Base-by-base conservation (phyloP, 2,888 invertebrate genomes). In the Cerastis leucographa region DNA sequence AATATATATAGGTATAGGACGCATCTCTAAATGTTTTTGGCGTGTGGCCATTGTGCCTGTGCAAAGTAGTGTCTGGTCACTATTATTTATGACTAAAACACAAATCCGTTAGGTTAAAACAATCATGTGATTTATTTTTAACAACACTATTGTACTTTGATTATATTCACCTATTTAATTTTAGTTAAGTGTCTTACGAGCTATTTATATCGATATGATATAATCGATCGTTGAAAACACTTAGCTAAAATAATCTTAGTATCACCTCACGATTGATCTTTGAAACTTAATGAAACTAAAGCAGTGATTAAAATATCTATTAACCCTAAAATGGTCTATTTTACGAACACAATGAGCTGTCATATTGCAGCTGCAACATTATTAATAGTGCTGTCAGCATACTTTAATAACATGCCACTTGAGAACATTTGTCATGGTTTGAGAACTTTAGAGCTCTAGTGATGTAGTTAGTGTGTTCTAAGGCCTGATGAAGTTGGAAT, bases 361-460 rank as follows among this genome's bases (percentile, higher is more conserved):
- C 77, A 69, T n/a, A 59, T 29, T 67, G 64, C 81, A 84, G 80
- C 74, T 76, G 78, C 71, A 81, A 8, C 61, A 17, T 74, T 81
- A 78, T 85, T 86, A 85, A 84, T 84, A 78, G 64, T 54, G n/a
- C 61, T 35, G 71, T 49, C 69, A 69, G 46, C 65, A 66, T 59
- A 62, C 61, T 81, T 81, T 78, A 87, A 84, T 87, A 85, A 80
- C 49, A 19, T 25, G 44, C 61, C 71, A 76, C 74, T 70, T 14
- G 65, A 0, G 81, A 78, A 61, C 85, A 70, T 80, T 71, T 44
- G 66, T 76, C 72, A 65, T 25, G 65, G 59, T 59, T 65, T 40
- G 19, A 44, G 42, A 76, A 76, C 68, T 68, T 75, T 56, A n/a
- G 35, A 11, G 14, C 2, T 22, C 35, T 44, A 81, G 54, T 49